Conservation (phyloP, 1,140 invertebrate species). For the Drosophila paulistorum region DNA sequence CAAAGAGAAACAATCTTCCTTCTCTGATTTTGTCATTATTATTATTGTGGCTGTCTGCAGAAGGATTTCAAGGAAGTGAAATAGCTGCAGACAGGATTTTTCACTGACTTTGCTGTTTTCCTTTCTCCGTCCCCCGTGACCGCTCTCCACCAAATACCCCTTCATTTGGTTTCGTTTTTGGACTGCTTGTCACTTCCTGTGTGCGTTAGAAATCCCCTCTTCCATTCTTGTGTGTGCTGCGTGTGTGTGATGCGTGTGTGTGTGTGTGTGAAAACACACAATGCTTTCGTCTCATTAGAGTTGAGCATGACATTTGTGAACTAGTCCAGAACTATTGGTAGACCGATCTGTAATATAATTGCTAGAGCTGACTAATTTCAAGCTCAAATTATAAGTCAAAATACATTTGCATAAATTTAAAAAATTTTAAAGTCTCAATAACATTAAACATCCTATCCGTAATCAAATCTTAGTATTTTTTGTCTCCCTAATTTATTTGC, state of each 20-base stretch:
- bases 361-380: no score
- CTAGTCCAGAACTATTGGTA: no score
- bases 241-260: neutral
- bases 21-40: constrained; percentile 20
- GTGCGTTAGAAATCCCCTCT: neutral
- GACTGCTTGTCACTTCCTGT: constrained; percentile 66
- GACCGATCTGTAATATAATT: no score
- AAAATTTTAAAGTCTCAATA: no score
- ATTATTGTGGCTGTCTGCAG: constrained; percentile 52
- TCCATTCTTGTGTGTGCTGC: constrained; percentile 17
- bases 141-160: neutral
- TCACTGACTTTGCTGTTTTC: constrained; percentile 48
- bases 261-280: constrained; percentile 10
- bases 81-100: constrained; percentile 78
- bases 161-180: constrained; percentile 24
- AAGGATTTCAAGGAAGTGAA: constrained; percentile 80
- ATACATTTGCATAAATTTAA: no score
- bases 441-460: no score
- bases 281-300: no score
- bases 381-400: no score
- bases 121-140: constrained; percentile 8
- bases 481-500: no score
- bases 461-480: no score
- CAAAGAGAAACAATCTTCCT: constrained; percentile 1
- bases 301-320: no score